phyloP scores from a whole-genome alignment of 2,113 vertebrate species.

The Rhabdornis inornatus region DNA sequence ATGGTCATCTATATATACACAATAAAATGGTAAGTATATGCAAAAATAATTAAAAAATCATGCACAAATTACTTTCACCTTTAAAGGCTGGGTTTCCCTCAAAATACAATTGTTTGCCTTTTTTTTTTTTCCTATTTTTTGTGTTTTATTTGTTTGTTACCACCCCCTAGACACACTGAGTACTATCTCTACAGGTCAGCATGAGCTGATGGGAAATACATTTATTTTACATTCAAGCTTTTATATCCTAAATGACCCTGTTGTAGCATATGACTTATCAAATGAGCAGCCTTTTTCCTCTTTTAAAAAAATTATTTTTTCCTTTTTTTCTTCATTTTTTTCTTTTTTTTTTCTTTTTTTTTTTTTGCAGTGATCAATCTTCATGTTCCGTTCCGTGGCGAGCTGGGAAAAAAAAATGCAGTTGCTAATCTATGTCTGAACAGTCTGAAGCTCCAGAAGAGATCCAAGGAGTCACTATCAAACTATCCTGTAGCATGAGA shows the following conservation, averaged over 20 bases:
- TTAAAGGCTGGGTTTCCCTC: conserved; percentile 73
- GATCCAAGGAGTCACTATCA: conserved; percentile 72
- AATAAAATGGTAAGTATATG: conserved; percentile 83
- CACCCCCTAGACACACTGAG: conserved; percentile 73
- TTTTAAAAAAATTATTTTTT: neutral
- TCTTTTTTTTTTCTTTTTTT: neutral
- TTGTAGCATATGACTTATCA: conserved; percentile 76
- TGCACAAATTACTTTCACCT: conserved; percentile 75
- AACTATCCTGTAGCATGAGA: conserved; percentile 74
- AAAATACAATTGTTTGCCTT: conserved; percentile 53
- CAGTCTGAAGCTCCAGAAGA: conserved; percentile 73
- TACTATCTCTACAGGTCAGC: conserved; percentile 75
- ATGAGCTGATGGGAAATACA: conserved; percentile 76
- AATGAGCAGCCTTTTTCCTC: conserved; percentile 71
- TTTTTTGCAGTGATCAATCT: conserved; percentile 74
- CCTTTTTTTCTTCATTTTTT: neutral
- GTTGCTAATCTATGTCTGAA: conserved; percentile 77
- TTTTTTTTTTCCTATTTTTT: conserved; percentile 43
- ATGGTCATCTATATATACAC: conserved; percentile 80
- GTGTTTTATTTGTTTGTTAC: conserved; percentile 60
- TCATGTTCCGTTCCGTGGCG: conserved; percentile 80
- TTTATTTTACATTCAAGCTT: conserved; percentile 83
- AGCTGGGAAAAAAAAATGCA: conserved; percentile 80
- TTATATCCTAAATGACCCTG: conserved; percentile 79
- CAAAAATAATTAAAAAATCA: conserved; percentile 81